Percentiles rank a stretch among this genome's conserved stretches.
Evolutionary conservation across 2,113 vertebrate genomes (phyloP).

Genomic region (Naja naja): DNA sequence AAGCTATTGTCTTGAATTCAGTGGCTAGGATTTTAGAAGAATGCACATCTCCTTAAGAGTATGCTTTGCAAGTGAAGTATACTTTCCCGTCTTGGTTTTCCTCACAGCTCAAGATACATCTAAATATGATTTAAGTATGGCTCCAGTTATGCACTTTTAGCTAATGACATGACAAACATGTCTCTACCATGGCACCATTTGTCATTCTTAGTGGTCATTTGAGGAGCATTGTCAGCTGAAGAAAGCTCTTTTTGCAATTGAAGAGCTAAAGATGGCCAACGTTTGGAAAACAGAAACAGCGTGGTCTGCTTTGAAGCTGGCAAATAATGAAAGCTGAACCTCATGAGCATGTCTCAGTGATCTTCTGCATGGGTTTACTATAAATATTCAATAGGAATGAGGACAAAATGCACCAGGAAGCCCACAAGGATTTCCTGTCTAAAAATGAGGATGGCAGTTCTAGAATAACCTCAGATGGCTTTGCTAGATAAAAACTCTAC

Average conservation of each 20-base stretch:
- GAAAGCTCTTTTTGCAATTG: background rate
- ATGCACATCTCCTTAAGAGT: background rate
- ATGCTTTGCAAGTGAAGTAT: background rate
- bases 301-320: background rate
- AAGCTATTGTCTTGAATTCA: background rate
- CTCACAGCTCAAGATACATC: background rate
- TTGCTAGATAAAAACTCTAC: background rate
- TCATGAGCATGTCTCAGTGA: background rate
- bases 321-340: background rate
- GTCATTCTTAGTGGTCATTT: background rate
- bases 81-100: background rate
- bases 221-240: background rate
- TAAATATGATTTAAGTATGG: background rate
- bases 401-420: background rate
- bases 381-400: background rate
- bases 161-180: background rate
- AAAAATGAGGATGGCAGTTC: background rate
- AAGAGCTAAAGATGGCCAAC: background rate
- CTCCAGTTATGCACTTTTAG: background rate
- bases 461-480: background rate
- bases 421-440: background rate
- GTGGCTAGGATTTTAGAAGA: background rate
- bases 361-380: background rate
- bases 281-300: background rate
- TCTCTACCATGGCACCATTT: background rate